Evolutionary conservation across 2,888 invertebrate species (phyloP), one percentile per base, ranked within the genome.

Genomic region (Hypomecis atomaria): DNA sequence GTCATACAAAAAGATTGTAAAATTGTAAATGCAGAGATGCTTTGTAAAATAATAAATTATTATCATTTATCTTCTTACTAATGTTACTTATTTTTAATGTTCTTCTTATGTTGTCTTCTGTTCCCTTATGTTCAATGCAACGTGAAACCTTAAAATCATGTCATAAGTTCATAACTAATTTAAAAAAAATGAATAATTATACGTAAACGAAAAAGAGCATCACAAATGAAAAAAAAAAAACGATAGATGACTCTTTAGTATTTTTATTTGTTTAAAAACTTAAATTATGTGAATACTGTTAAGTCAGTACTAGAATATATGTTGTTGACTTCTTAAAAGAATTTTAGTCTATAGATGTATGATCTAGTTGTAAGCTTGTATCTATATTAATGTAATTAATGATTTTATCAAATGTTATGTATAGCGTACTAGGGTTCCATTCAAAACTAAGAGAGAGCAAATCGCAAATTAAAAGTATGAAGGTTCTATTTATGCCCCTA

Each of bases 371-470:
- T 66, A 67, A 65, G 60, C 54, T 77, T 76, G 65, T 83, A 82
- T 76, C 65, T 57, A 77, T 82, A 82, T 83, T 84, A 77, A 82
- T 64, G 65, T 85, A 83, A 84, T 86, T 74, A 79, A 82, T 83
- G 82, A 82, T 83, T 88, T 78, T 87, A 88, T 79, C 81, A 84
- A 82, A 79, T 86, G 88, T 88, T 88, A 87, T 72, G 67, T 75
- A 67, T 78, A 74, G 68, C 67, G 75, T 73, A 70, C 62, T 67
- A 69, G 64, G 50, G 55, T 37, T 60, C 58, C 45, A 45, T 57
- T 67, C 69, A 62, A 67, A 67, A 67, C 38, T 59, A 0, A 37
- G 37, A 50, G 13, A 50, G 49, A 38, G 13, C 9, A 37, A 13
- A 37, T 13, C 8, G 6, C 48, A 44, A 11, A 7, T 13, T 36